These are phyloP conservation scores for Zenarchopterus dispar DNA, from an alignment of 2,797 vertebrate species.

Conservation along the genomic window DNA sequence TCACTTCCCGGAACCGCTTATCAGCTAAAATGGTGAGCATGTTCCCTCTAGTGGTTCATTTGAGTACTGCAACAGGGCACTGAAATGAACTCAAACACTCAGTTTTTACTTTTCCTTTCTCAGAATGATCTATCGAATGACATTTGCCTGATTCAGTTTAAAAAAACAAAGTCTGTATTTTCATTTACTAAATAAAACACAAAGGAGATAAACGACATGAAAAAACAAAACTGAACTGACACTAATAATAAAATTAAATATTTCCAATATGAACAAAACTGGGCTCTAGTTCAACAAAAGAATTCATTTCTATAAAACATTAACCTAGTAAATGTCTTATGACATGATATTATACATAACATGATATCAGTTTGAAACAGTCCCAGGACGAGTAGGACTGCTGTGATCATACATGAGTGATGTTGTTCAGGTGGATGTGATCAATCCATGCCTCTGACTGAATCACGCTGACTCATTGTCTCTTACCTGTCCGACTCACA, in stretches of 20 bases:
- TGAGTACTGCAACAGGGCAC: not conserved
- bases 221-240: not conserved
- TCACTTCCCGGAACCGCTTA: too few species aligned
- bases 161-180: too few species aligned
- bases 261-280: too few species aligned
- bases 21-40: slow-evolving; percentile 11
- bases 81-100: too few species aligned
- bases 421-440: slow-evolving; percentile 13
- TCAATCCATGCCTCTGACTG: slow-evolving; percentile 4
- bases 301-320: too few species aligned
- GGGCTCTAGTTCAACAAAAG: too few species aligned
- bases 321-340: too few species aligned
- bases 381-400: slow-evolving; percentile 1
- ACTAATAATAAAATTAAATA: not conserved
- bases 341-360: not conserved
- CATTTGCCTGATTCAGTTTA: too few species aligned
- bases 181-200: too few species aligned
- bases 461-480: slow-evolving; percentile 37
- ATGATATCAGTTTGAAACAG: not conserved
- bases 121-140: too few species aligned
- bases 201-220: not conserved
- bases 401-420: not conserved
- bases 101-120: too few species aligned
- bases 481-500: slow-evolving; percentile 4
- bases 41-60: slow-evolving; percentile 53